Base-by-base conservation (phyloP, 1,140 invertebrate genomes). In the Drosophila azteca region DNA sequence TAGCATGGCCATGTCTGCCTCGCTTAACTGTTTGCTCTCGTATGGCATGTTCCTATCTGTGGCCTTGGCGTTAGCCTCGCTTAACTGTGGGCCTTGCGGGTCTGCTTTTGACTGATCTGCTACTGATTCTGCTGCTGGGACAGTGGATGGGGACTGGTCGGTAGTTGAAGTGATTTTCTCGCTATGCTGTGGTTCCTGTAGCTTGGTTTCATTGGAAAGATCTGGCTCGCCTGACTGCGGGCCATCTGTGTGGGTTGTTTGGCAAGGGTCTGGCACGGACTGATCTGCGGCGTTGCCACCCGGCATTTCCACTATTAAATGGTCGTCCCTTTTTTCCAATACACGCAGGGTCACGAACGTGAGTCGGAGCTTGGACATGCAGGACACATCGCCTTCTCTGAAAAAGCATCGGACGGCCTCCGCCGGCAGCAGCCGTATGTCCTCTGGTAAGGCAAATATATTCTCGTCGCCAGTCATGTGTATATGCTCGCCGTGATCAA, bases 401-500 rank as follows among this genome's bases (percentile, higher is more conserved):
- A 87, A 26, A 43, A 53, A 48, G 11, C 78, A 87, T 55, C 29
- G 68, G 13, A 85, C 50, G 6, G 82, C 82, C 49, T 72, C 51
- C 8, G 82, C 83, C 0, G 82, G 82, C 60, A 87, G 15, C 1
- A 9, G 6, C 7, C 66, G 51, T 0, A 88, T 29, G 9, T 65
- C 29, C 0, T 59, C 44, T 0, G 74, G 59, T 13, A 87, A 20
- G 0, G 43, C 22, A 35, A 49, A 87, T 8, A 85, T 72, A 0
- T 29, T 46, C 26, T 85, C 78, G 0, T 62, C 26, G 4, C 60
- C 82, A n/a, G 35, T 49, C 6, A 85, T 35, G 5, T 65, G 74
- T 20, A 82, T 71, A 17, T 79, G 57, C 29, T 85, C 82, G 8
- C 82, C 82, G 8, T 68, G 82, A 15, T 85, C 82, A 13, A 77